Conservation (phyloP, 2,797 vertebrate genomes). For the Tarsius wallacei region DNA sequence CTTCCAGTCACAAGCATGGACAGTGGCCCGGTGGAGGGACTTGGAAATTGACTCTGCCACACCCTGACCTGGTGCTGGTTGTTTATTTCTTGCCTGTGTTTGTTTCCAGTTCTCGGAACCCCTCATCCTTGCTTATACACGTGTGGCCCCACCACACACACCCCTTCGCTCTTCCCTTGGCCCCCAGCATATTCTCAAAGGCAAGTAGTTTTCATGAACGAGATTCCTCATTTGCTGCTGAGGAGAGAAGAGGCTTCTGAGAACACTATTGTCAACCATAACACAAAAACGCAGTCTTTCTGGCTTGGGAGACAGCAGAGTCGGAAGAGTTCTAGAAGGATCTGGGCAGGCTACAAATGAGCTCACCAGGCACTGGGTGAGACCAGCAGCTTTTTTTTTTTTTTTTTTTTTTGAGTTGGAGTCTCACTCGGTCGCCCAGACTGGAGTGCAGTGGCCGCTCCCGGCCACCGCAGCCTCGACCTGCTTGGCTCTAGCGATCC, state of each 20-base stretch:
- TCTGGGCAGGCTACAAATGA: background rate
- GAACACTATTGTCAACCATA: background rate
- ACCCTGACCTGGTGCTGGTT: background rate
- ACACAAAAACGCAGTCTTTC: slow-evolving; percentile 35
- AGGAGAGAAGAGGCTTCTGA: background rate
- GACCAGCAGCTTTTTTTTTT: background rate
- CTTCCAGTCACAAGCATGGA: background rate
- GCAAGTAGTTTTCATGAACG: slow-evolving; percentile 6
- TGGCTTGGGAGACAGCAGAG: background rate
- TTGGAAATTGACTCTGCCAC: background rate
- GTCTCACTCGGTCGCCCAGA: too few species aligned
- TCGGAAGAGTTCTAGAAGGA: background rate
- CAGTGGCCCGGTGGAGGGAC: background rate
- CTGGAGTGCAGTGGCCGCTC: too few species aligned
- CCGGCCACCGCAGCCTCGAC: too few species aligned
- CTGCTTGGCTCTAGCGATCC: too few species aligned
- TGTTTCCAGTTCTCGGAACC: slow-evolving; percentile 34
- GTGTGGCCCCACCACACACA: background rate
- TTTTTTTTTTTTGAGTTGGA: too few species aligned
- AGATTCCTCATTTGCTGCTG: slow-evolving; percentile 19
- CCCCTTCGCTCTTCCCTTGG: background rate
- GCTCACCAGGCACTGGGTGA: slow-evolving; percentile 1
- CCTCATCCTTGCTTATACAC: background rate
- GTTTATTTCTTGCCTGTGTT: slow-evolving; percentile 41
- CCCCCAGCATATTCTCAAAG: background rate